A percentile compares a stretch with the other conserved stretches of the same genome.
phyloP scores from a whole-genome alignment of 1,140 invertebrate species.

The Lycorma delicatula region DNA sequence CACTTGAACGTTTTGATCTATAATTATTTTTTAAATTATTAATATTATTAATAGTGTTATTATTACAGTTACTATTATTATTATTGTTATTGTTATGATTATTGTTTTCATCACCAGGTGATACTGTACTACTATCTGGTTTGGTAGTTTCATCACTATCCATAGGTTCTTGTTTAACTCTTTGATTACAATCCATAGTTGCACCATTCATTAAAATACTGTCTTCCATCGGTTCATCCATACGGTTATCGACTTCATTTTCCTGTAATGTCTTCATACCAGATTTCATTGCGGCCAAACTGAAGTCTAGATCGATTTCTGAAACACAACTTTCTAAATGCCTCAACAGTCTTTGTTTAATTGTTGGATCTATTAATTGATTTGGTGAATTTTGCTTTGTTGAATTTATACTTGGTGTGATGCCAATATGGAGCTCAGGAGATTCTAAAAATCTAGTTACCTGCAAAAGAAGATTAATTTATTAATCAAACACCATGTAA shows the following conservation, averaged over 20 bases:
- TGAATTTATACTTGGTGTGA: slow-evolving; percentile 34
- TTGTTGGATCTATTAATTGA: slow-evolving; percentile 49
- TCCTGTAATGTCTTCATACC: neutral
- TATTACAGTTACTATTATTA: slow-evolving; percentile 23
- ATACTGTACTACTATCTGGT: slow-evolving; percentile 47
- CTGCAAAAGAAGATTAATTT: too few species aligned
- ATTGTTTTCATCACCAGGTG: slow-evolving; percentile 26
- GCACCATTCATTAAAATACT: slow-evolving; percentile 11
- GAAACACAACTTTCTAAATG: slow-evolving; percentile 62
- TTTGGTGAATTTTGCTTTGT: slow-evolving; percentile 43
- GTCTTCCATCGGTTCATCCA: slow-evolving; percentile 7
- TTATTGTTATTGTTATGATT: slow-evolving; percentile 32
- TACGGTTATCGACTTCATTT: slow-evolving; percentile 5
- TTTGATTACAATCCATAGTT: neutral
- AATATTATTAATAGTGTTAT: slow-evolving; percentile 29
- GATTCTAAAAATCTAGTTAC: slow-evolving; percentile 32
- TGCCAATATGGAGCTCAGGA: slow-evolving; percentile 29
- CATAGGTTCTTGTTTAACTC: neutral
- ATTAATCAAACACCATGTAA: too few species aligned
- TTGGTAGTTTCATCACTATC: slow-evolving; percentile 15
- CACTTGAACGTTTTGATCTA: neutral
- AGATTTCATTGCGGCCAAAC: slow-evolving; percentile 23
- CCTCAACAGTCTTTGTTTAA: slow-evolving; percentile 56
- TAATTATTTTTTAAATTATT: neutral
- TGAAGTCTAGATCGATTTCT: slow-evolving; percentile 57